phyloP scores from a whole-genome alignment of 2,113 vertebrate genomes.

The Rhagologus leucostigma region DNA sequence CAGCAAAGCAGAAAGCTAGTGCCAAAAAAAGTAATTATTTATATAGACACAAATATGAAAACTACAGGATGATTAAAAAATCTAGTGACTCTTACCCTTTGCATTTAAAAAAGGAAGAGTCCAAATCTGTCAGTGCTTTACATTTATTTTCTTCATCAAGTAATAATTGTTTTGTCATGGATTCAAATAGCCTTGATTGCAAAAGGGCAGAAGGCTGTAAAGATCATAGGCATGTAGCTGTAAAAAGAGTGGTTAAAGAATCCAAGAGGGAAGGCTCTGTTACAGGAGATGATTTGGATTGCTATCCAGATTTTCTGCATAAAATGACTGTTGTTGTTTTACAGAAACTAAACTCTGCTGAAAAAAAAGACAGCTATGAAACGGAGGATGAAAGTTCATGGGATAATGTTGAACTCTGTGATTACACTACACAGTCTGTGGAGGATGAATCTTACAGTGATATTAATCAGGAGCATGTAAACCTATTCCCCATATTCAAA shows the following conservation, averaged over 20 bases:
- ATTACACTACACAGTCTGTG: slow-evolving; percentile 78
- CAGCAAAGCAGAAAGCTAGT: slow-evolving; percentile 79
- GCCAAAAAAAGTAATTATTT: slow-evolving; percentile 80
- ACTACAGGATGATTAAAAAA: slow-evolving; percentile 74
- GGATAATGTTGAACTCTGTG: slow-evolving; percentile 79
- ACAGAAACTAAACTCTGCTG: slow-evolving; percentile 80
- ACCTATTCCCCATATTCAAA: slow-evolving; percentile 79
- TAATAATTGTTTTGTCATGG: slow-evolving; percentile 77
- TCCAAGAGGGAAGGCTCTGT: slow-evolving; percentile 73
- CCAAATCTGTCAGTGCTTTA: slow-evolving; percentile 70
- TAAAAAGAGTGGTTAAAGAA: slow-evolving; percentile 71
- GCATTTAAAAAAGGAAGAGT: slow-evolving; percentile 78
- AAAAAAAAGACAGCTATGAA: slow-evolving; percentile 82
- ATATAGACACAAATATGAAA: slow-evolving; percentile 74
- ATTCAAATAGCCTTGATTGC: slow-evolving; percentile 68
- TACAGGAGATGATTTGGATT: slow-evolving; percentile 78
- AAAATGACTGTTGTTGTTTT: slow-evolving; percentile 83
- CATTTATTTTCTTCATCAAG: slow-evolving; percentile 73
- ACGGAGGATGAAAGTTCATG: slow-evolving; percentile 81
- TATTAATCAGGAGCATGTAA: slow-evolving; percentile 77
- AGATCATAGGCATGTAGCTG: slow-evolving; percentile 71
- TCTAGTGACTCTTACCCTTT: slow-evolving; percentile 75
- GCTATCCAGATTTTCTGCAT: slow-evolving; percentile 83
- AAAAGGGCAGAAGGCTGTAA: slow-evolving; percentile 73
- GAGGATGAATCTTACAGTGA: slow-evolving; percentile 76